Conservation (phyloP, 2,113 vertebrate species). For the Cyanocitta stelleri region DNA sequence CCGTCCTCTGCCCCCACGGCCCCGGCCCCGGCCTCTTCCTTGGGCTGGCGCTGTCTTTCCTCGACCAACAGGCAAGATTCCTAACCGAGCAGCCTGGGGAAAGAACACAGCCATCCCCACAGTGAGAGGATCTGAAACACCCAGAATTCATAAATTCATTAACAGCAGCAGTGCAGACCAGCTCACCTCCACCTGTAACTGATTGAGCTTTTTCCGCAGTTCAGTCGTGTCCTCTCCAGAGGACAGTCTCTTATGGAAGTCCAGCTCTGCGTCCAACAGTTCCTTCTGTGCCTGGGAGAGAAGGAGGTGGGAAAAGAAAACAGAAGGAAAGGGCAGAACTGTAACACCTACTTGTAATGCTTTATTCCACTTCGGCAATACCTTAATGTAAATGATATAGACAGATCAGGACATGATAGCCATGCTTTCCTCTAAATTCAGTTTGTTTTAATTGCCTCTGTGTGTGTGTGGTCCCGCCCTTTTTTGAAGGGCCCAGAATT, state of each 20-base stretch:
- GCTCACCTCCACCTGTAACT: slow-evolving; percentile 90
- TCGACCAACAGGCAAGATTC: slow-evolving; percentile 84
- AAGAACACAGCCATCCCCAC: neutral
- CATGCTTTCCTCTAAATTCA: neutral
- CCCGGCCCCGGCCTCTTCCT: slow-evolving; percentile 81
- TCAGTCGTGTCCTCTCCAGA: slow-evolving; percentile 98
- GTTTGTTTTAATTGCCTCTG: neutral
- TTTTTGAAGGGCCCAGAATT: neutral
- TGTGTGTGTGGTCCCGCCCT: neutral
- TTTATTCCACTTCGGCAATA: neutral
- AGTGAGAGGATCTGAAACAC: neutral
- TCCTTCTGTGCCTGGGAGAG: slow-evolving; percentile 89
- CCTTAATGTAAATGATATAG: fast-evolving
- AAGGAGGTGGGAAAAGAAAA: neutral
- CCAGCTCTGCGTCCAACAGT: slow-evolving; percentile 90
- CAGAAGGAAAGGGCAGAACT: neutral
- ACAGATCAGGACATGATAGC: neutral
- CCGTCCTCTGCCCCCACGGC: slow-evolving; percentile 80
- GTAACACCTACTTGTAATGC: neutral
- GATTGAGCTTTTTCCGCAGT: slow-evolving; percentile 88
- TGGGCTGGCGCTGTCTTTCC: slow-evolving; percentile 73
- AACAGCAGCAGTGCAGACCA: neutral
- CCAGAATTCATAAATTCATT: fast-evolving
- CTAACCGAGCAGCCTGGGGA: slow-evolving; percentile 86
- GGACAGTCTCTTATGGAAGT: slow-evolving; percentile 91